These are phyloP conservation scores for Pleuronectes platessa DNA, from an alignment of 2,113 vertebrate genomes.

Conservation along the genomic window DNA sequence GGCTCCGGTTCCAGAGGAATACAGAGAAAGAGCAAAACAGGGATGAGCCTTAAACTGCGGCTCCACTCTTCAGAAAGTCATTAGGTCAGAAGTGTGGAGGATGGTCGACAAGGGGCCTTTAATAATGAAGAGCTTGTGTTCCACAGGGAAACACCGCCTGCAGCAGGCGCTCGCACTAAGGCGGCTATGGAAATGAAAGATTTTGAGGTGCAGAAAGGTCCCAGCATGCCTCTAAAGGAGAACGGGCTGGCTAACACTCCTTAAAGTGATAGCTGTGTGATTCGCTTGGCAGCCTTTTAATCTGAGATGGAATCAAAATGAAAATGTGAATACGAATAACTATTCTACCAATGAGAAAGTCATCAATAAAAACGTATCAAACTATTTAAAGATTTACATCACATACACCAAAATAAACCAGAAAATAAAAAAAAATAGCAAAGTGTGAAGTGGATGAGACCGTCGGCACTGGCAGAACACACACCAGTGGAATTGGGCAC, in stretches of 20 bases:
- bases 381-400: no score
- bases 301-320: conserved; percentile 41
- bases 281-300: conserved; percentile 71
- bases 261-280: conserved; percentile 56
- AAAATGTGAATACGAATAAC: background rate
- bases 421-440: background rate
- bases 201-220: conserved; percentile 72
- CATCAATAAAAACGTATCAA: background rate
- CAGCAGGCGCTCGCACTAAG: conserved; percentile 66
- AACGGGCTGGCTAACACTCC: conserved; percentile 41
- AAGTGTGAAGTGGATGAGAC: background rate
- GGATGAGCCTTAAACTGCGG: conserved; percentile 70
- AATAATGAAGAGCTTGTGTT: conserved; percentile 80
- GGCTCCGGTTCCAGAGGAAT: conserved; percentile 47
- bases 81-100: conserved; percentile 81
- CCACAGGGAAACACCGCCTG: conserved; percentile 76
- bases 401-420: background rate
- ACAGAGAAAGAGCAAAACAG: conserved; percentile 63
- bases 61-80: conserved; percentile 78
- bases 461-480: background rate
- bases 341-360: background rate
- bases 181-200: conserved; percentile 79
- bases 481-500: conserved; percentile 1
- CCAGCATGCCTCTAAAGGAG: conserved; percentile 46
- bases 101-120: conserved; percentile 73